Conservation (phyloP, 2,888 invertebrate genomes). For the Theretra japonica region DNA sequence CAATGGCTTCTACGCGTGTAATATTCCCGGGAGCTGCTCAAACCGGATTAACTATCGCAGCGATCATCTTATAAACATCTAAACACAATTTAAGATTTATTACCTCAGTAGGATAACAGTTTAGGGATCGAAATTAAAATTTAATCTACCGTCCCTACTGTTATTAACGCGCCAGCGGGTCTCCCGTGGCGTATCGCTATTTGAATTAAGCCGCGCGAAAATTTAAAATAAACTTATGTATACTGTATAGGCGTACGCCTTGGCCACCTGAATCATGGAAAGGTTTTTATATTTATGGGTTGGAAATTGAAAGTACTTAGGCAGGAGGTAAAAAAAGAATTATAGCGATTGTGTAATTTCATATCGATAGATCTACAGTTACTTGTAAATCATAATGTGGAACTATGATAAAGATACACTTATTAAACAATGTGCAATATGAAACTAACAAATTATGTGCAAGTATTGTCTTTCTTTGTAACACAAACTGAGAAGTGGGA, state of each 20-base stretch:
- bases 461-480: too few species aligned
- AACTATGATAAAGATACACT: too few species aligned
- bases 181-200: slow-evolving; percentile 17
- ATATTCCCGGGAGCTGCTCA: not conserved
- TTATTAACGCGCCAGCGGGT: slow-evolving; percentile 15
- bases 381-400: too few species aligned
- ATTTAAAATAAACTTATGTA: slow-evolving; percentile 19
- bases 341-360: too few species aligned
- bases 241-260: not conserved
- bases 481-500: too few species aligned
- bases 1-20: not conserved
- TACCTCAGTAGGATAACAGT: slow-evolving; percentile 25
- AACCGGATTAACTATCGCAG: not conserved
- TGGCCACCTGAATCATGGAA: not conserved
- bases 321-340: too few species aligned
- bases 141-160: slow-evolving; percentile 11
- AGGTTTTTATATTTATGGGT: too few species aligned
- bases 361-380: too few species aligned
- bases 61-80: slow-evolving; percentile 11
- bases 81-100: slow-evolving; percentile 20
- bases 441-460: too few species aligned
- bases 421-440: too few species aligned
- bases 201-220: slow-evolving; percentile 16
- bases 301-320: too few species aligned
- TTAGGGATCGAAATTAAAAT: slow-evolving; percentile 26